Percentiles rank a stretch among this genome's conserved stretches.
Conservation (phyloP, 1,140 invertebrate genomes). For the Brachionus angularis region DNA sequence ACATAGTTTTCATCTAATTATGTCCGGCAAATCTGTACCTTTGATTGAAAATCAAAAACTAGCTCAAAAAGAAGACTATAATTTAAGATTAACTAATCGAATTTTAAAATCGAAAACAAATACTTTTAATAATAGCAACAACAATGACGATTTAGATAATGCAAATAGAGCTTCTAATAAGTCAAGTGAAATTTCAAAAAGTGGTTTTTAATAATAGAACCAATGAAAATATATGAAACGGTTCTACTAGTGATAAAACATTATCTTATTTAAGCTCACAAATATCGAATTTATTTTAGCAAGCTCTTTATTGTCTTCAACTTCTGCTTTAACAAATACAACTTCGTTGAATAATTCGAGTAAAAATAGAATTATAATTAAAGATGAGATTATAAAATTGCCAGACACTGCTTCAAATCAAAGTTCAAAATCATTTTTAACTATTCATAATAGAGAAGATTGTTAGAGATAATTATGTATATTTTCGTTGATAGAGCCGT, state of each 20-base stretch:
- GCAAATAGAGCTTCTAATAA: too few species aligned
- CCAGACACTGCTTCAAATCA: slow-evolving; percentile 16
- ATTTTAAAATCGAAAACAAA: slow-evolving; percentile 22
- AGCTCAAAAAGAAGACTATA: slow-evolving; percentile 4
- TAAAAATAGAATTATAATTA: slow-evolving; percentile 14
- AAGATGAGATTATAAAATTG: slow-evolving; percentile 9
- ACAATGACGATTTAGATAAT: too few species aligned
- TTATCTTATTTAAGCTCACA: background rate
- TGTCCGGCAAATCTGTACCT: slow-evolving; percentile 11
- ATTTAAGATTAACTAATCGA: slow-evolving; percentile 5
- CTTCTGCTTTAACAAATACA: too few species aligned
- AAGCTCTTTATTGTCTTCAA: slow-evolving; percentile 5
- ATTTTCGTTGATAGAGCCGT: slow-evolving; percentile 33
- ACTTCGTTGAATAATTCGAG: background rate
- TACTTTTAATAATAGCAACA: background rate
- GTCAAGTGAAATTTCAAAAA: too few species aligned
- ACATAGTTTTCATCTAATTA: background rate
- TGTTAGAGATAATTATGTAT: slow-evolving; percentile 4
- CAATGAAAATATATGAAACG: too few species aligned
- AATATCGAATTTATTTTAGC: background rate
- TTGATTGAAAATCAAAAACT: slow-evolving; percentile 20
- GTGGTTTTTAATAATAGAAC: too few species aligned
- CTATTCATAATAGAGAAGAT: slow-evolving; percentile 32
- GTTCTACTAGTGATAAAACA: too few species aligned
- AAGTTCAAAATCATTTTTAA: background rate